phyloP scores from a whole-genome alignment of 2,797 vertebrate genomes.

The Monodelphis domestica region DNA sequence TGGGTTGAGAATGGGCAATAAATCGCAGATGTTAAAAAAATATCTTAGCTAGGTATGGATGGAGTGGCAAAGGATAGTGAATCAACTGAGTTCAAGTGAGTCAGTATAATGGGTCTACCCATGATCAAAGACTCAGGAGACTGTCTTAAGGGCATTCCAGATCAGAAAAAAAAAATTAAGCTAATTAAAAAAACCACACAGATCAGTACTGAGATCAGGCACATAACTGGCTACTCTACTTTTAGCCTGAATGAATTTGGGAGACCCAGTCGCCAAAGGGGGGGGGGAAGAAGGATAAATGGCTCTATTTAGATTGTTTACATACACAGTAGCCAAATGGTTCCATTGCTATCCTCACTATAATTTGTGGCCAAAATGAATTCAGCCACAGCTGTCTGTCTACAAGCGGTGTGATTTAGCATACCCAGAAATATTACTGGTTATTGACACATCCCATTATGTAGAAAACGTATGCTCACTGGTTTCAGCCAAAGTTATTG shows the following conservation, averaged over 20 bases:
- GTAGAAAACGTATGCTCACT: conserved; percentile 7
- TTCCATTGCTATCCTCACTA: conserved; percentile 4
- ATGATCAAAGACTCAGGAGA: neutral
- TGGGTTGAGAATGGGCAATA: neutral
- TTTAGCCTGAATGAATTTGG: neutral
- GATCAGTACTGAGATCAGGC: neutral
- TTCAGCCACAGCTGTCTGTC: neutral
- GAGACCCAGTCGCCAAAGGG: neutral
- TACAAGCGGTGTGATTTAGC: neutral
- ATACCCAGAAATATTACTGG: conserved; percentile 17
- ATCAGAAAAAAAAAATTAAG: neutral
- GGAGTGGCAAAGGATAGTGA: neutral
- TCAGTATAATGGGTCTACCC: neutral
- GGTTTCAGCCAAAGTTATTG: neutral
- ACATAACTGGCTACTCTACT: neutral
- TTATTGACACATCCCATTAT: conserved; percentile 22
- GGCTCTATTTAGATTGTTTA: neutral
- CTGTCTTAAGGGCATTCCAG: neutral
- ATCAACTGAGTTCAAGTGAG: neutral
- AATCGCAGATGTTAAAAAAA: neutral
- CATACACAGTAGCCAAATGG: conserved; percentile 22
- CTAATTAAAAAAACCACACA: neutral
- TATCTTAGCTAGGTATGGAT: neutral
- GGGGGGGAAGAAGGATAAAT: neutral
- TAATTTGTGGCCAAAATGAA: conserved; percentile 20